A percentile compares a stretch with the other conserved stretches of the same genome.
Conservation (phyloP, 2,113 vertebrate genomes). For the Antigone vipio region DNA sequence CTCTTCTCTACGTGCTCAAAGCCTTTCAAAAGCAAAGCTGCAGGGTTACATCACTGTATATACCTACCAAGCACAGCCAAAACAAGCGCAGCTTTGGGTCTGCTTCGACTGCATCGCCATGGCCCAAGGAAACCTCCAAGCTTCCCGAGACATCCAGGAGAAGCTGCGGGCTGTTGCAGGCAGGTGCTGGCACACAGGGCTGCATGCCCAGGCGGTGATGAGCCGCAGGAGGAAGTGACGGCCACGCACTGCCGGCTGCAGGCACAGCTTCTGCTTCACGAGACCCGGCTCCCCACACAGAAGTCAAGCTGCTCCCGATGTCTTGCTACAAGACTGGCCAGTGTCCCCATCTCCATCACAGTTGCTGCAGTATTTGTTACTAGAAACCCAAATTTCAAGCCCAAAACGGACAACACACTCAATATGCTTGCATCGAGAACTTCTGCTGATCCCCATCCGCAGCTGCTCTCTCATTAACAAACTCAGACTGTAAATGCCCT, state of each 20-base stretch:
- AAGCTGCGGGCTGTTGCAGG: background rate
- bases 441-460: background rate
- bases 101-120: accelerated
- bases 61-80: background rate
- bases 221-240: background rate
- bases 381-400: background rate
- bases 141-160: background rate
- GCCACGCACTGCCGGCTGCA: accelerated
- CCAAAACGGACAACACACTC: background rate
- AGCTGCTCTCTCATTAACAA: background rate
- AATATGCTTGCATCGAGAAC: accelerated
- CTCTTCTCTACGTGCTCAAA: background rate
- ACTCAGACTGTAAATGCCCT: background rate
- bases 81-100: accelerated
- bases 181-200: accelerated
- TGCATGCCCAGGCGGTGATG: accelerated
- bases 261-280: background rate
- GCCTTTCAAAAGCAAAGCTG: background rate
- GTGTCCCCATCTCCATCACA: accelerated
- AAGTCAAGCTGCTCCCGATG: background rate
- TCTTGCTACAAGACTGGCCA: background rate
- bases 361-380: background rate
- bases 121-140: background rate
- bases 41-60: accelerated
- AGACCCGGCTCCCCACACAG: accelerated